phyloP scores from a whole-genome alignment of 2,797 vertebrate genomes.

The Anableps anableps region DNA sequence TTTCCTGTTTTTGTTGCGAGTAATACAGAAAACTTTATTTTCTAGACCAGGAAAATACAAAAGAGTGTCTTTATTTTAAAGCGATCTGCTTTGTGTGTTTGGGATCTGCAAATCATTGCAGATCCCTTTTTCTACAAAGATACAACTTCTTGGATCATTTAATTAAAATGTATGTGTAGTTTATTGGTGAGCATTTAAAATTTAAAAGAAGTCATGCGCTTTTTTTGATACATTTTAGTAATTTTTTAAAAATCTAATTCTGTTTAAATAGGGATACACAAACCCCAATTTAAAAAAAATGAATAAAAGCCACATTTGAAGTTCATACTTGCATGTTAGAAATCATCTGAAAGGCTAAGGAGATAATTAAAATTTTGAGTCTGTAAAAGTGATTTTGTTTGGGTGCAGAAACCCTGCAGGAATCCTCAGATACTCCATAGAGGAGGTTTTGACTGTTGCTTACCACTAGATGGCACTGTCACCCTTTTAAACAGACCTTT shows the following conservation, averaged over 20 bases:
- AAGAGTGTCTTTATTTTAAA: no score
- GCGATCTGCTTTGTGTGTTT: no score
- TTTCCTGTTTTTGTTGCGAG: not conserved
- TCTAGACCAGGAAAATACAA: not conserved
- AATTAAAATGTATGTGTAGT: no score
- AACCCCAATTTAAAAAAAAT: not conserved
- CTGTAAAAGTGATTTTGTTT: no score
- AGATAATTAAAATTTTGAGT: not conserved
- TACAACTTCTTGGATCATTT: no score
- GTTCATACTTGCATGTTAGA: not conserved
- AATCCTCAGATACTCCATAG: not conserved
- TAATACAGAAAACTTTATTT: not conserved
- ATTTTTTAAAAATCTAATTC: no score
- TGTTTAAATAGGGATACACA: not conserved
- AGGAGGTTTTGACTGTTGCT: not conserved
- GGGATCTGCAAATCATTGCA: no score
- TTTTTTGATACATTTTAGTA: no score
- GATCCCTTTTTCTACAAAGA: no score
- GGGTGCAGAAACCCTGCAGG: not conserved
- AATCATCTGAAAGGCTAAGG: not conserved
- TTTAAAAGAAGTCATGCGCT: no score
- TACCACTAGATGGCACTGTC: constrained; percentile 56
- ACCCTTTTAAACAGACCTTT: not conserved
- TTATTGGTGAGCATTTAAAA: no score
- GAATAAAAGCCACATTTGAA: not conserved